Percentiles rank a stretch among this genome's conserved stretches.
These are phyloP conservation scores for Thunnus thynnus DNA, from an alignment of 2,113 vertebrate species.

Conservation along the genomic window DNA sequence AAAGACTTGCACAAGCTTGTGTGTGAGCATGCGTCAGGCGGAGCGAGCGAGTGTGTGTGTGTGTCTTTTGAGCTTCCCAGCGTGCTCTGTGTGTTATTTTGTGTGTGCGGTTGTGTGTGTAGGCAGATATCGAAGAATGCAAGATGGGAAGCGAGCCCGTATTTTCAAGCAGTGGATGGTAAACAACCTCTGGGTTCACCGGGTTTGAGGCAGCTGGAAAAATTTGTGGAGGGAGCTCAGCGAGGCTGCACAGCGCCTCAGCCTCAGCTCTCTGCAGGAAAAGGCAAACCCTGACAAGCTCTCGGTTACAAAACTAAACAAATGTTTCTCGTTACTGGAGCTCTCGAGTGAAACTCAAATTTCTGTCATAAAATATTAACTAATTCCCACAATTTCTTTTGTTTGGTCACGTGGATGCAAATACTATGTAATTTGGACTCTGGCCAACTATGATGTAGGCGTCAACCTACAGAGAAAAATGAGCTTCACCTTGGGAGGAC, in stretches of 20 bases:
- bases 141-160: slow-evolving; percentile 80
- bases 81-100: slow-evolving; percentile 59
- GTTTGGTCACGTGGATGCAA: slow-evolving; percentile 20
- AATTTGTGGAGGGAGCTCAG: slow-evolving; percentile 76
- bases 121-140: slow-evolving; percentile 82
- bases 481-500: slow-evolving; percentile 92
- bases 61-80: slow-evolving; percentile 35
- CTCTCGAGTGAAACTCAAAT: slow-evolving; percentile 29
- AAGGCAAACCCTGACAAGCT: slow-evolving; percentile 67
- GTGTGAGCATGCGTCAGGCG: slow-evolving; percentile 2
- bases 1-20: slow-evolving; percentile 31
- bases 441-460: slow-evolving; percentile 28
- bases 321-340: slow-evolving; percentile 56
- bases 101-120: slow-evolving; percentile 62
- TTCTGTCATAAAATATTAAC: slow-evolving; percentile 14
- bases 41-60: slow-evolving; percentile 20
- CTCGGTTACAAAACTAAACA: slow-evolving; percentile 65
- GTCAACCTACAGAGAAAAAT: slow-evolving; percentile 32
- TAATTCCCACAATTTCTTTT: slow-evolving; percentile 20
- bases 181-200: slow-evolving; percentile 84
- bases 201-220: slow-evolving; percentile 86
- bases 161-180: slow-evolving; percentile 82
- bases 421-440: slow-evolving; percentile 31
- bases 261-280: slow-evolving; percentile 56
- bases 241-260: slow-evolving; percentile 55